phyloP scores from a whole-genome alignment of 2,113 vertebrate genomes.

The Muntiacus muntjak region DNA sequence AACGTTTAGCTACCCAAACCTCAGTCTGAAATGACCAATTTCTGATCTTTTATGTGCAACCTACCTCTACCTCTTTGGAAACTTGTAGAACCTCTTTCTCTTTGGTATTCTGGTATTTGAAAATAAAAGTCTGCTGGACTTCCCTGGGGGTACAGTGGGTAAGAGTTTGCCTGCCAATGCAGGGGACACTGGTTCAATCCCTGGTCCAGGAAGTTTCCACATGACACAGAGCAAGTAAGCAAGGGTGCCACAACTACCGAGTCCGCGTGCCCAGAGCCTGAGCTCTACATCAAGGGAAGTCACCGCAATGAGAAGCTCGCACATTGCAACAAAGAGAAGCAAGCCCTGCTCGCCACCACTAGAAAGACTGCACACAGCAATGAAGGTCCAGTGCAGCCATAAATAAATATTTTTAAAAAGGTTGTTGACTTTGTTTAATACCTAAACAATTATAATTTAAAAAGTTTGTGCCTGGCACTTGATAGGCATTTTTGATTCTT shows the following conservation, averaged over 20 bases:
- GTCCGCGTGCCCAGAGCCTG: neutral
- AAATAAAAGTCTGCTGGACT: neutral
- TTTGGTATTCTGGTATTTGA: neutral
- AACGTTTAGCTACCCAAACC: neutral
- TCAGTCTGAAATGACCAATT: neutral
- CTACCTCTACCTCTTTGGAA: neutral
- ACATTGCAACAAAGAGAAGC: neutral
- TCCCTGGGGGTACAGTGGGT: neutral
- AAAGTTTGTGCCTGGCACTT: neutral
- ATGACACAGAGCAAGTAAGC: neutral
- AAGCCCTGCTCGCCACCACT: neutral
- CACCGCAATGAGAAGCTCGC: neutral
- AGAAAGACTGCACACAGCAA: neutral
- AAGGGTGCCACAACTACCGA: neutral
- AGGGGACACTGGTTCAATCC: neutral
- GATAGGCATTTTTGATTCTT: neutral
- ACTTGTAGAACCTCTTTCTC: neutral
- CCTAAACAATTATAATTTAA: neutral
- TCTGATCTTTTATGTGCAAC: neutral
- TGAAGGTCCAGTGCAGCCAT: neutral
- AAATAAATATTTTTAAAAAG: neutral
- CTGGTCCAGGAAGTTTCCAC: neutral
- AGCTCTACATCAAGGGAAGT: neutral
- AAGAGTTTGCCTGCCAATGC: neutral
- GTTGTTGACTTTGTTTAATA: neutral